These are phyloP conservation scores for Portevinia maculata DNA, from an alignment of 2,888 invertebrate species.

Conservation along the genomic window DNA sequence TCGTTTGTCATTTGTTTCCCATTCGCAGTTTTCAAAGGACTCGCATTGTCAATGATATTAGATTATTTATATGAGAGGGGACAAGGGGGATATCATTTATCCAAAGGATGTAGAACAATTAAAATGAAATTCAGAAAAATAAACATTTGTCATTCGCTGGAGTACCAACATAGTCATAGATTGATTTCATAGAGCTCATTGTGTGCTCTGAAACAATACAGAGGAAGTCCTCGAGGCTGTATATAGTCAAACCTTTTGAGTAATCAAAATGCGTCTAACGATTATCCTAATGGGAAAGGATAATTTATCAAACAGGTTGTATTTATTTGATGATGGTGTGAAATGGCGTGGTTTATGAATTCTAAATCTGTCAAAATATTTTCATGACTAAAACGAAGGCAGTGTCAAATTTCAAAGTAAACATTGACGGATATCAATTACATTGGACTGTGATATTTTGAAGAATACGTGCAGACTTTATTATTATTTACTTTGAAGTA, in stretches of 20 bases:
- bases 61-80: constrained; percentile 20
- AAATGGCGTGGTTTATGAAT: constrained; percentile 43
- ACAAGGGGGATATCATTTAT: constrained; percentile 53
- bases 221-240: constrained; percentile 48
- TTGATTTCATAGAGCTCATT: constrained; percentile 63
- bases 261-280: constrained; percentile 29
- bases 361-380: constrained; percentile 54
- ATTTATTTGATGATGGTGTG: constrained; percentile 38
- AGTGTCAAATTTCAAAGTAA: constrained; percentile 50
- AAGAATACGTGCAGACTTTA: neutral
- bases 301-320: constrained; percentile 39
- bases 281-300: constrained; percentile 33
- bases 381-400: neutral
- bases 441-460: constrained; percentile 10
- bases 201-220: constrained; percentile 47
- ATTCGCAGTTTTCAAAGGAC: constrained; percentile 51
- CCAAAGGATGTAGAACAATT: constrained; percentile 68
- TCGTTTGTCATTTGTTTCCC: constrained; percentile 43
- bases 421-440: constrained; percentile 60
- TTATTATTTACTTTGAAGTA: neutral
- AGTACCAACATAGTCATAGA: constrained; percentile 48
- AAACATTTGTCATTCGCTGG: constrained; percentile 71
- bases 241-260: constrained; percentile 10
- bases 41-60: constrained; percentile 53
- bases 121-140: constrained; percentile 50